A percentile compares a stretch with the other conserved stretches of the same genome.
phyloP scores from a whole-genome alignment of 2,888 invertebrate genomes.

The Lumbricus terrestris region DNA sequence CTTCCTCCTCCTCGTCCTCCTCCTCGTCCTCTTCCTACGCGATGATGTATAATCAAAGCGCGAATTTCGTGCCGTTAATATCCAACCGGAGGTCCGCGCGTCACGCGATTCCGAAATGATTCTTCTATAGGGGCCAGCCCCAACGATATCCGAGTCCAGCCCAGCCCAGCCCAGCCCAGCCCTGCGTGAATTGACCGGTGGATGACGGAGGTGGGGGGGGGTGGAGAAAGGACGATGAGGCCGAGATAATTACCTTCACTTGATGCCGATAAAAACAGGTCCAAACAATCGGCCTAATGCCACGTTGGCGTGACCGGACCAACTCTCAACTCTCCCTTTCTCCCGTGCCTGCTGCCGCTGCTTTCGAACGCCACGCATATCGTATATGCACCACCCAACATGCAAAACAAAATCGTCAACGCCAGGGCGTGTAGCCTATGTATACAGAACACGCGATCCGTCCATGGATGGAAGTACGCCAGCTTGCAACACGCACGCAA shows the following conservation, averaged over 20 bases:
- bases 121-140: constrained; percentile 3
- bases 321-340: not conserved
- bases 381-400: not conserved
- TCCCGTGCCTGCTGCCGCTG: too few relatives aligned
- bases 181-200: not conserved
- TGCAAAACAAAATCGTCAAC: not conserved
- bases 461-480: not conserved
- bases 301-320: not conserved
- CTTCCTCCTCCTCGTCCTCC: too few relatives aligned
- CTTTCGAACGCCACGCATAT: not conserved
- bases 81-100: not conserved
- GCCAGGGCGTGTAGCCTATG: not conserved
- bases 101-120: not conserved
- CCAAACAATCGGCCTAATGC: not conserved
- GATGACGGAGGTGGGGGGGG: too few relatives aligned
- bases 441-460: not conserved
- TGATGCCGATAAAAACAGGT: constrained; percentile 8
- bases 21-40: too few relatives aligned
- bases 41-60: not conserved
- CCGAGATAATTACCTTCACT: not conserved
- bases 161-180: not conserved
- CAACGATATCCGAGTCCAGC: not conserved
- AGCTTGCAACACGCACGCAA: not conserved
- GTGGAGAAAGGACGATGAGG: not conserved
- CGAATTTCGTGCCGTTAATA: constrained; percentile 3